phyloP scores from a whole-genome alignment of 2,113 vertebrate species.

The Centropus unirufus region DNA sequence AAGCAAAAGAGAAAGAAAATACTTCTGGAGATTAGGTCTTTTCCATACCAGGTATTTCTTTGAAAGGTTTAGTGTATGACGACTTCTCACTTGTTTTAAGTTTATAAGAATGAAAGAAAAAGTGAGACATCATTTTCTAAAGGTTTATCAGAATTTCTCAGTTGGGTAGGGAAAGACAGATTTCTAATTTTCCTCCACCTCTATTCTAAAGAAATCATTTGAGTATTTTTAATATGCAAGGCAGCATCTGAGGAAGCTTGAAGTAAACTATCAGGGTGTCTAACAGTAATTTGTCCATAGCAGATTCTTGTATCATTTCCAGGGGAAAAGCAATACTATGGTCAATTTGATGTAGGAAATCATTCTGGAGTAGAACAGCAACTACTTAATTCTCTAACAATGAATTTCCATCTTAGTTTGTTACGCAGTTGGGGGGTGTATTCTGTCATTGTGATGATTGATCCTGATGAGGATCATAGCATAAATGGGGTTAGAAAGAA shows the following conservation, averaged over 20 bases:
- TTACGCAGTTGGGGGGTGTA: accelerated
- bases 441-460: background rate
- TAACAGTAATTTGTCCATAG: background rate
- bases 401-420: background rate
- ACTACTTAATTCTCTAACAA: background rate
- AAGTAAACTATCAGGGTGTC: background rate
- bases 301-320: background rate
- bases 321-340: background rate
- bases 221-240: background rate
- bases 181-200: background rate
- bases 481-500: background rate
- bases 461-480: no score
- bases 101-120: background rate
- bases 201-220: background rate
- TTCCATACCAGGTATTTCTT: background rate
- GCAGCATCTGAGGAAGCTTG: background rate
- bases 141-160: background rate
- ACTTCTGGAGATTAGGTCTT: background rate
- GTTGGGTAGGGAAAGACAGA: background rate
- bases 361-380: background rate
- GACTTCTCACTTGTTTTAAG: background rate
- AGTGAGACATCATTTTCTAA: background rate
- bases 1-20: background rate
- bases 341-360: background rate
- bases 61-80: background rate